These are phyloP conservation scores for Conchocele bisecta DNA, from an alignment of 2,888 invertebrate genomes.

Conservation along the genomic window DNA sequence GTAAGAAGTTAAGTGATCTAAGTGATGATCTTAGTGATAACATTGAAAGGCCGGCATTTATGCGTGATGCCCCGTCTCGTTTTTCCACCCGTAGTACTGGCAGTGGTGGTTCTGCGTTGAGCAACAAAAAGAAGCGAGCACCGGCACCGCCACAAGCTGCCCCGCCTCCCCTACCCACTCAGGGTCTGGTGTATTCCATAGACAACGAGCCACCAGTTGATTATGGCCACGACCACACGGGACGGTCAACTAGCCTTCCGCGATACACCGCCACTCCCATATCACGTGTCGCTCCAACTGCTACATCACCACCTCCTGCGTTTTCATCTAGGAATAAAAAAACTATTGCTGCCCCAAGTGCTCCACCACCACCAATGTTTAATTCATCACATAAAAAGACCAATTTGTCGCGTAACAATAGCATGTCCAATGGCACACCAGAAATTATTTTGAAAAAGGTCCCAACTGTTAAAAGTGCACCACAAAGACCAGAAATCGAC, in stretches of 20 bases:
- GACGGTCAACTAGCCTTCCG: conserved; percentile 32
- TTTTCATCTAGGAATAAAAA: too few species aligned
- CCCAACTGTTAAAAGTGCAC: conserved; percentile 35
- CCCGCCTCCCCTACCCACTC: conserved; percentile 46
- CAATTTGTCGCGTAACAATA: conserved; percentile 38
- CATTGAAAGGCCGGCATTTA: conserved; percentile 59
- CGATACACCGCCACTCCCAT: conserved; percentile 20
- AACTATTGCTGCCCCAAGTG: too few species aligned
- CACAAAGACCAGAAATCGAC: conserved; percentile 21
- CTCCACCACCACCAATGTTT: background rate
- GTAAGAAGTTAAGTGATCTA: conserved; percentile 66
- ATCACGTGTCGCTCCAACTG: background rate
- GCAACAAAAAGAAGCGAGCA: conserved; percentile 74
- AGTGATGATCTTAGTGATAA: conserved; percentile 65
- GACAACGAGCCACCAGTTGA: conserved; percentile 69
- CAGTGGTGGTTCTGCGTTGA: conserved; percentile 62
- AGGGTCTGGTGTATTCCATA: conserved; percentile 31
- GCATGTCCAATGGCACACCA: conserved; percentile 46
- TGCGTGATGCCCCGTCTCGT: conserved; percentile 54
- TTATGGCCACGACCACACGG: conserved; percentile 65
- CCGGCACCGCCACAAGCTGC: conserved; percentile 68
- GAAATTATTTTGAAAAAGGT: conserved; percentile 50
- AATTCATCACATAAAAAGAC: background rate
- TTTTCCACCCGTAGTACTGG: conserved; percentile 61
- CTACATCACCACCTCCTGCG: background rate